These are phyloP conservation scores for Stichodactyla helianthus DNA, from an alignment of 64 coral and sea anemone species.

Conservation along the genomic window DNA sequence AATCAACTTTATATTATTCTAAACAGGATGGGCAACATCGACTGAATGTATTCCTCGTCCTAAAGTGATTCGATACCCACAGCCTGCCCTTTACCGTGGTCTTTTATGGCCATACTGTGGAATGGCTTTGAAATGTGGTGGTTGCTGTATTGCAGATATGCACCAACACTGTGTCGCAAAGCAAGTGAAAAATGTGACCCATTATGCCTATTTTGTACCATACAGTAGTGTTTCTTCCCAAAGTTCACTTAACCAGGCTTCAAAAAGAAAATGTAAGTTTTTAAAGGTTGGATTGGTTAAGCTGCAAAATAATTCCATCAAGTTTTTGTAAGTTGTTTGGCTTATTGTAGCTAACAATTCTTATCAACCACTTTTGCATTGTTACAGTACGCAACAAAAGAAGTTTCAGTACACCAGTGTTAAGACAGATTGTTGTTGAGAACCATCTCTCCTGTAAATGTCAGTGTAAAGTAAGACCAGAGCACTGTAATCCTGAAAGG, in stretches of 20 bases:
- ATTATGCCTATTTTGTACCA: background rate
- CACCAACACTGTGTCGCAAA: background rate
- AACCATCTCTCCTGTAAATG: background rate
- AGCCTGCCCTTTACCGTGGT: background rate
- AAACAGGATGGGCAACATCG: background rate
- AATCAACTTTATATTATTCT: too few species aligned
- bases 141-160: background rate
- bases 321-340: too few species aligned
- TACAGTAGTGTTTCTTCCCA: background rate
- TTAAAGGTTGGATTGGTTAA: background rate
- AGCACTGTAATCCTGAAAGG: background rate
- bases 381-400: background rate
- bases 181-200: background rate
- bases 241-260: background rate
- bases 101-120: background rate
- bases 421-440: background rate
- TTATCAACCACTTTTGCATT: background rate
- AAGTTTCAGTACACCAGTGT: background rate
- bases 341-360: too few species aligned
- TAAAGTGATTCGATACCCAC: background rate
- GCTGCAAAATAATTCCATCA: background rate
- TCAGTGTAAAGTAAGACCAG: background rate
- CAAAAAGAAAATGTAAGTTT: background rate
- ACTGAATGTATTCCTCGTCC: background rate
- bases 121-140: background rate